phyloP scores from a whole-genome alignment of 1,140 invertebrate genomes.

The Odontomachus brunneus region DNA sequence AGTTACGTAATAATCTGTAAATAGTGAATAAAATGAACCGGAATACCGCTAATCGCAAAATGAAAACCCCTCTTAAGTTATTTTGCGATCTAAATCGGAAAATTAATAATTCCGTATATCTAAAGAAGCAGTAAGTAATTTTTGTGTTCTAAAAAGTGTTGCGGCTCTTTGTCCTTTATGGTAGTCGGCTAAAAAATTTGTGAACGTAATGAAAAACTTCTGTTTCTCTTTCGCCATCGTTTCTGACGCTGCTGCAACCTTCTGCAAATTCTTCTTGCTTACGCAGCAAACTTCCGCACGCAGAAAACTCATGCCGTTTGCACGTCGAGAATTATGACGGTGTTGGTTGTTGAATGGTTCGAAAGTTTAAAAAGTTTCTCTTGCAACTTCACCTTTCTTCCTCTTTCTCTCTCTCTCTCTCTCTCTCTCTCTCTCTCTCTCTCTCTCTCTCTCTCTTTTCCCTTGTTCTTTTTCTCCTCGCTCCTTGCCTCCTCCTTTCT shows the following conservation, averaged over 20 bases:
- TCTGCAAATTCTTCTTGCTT: not conserved
- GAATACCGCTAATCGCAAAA: no score
- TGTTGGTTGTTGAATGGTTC: slow-evolving; percentile 7
- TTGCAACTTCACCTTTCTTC: not conserved
- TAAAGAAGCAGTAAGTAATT: not conserved
- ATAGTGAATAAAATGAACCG: no score
- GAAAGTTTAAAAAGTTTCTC: slow-evolving; percentile 35
- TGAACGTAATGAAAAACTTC: slow-evolving; percentile 23
- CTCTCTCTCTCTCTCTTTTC: not conserved
- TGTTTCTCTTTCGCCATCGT: not conserved
- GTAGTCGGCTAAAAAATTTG: slow-evolving; percentile 34
- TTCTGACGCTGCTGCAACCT: no score
- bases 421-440: not conserved
- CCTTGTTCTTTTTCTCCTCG: not conserved
- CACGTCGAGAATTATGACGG: slow-evolving; percentile 21
- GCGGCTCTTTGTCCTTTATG: not conserved
- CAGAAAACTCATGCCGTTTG: slow-evolving; percentile 7
- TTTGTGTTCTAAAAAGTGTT: no score
- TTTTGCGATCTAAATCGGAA: not conserved
- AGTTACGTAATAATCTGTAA: no score
- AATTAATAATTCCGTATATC: slow-evolving; percentile 24
- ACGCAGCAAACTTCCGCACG: slow-evolving; percentile 2
- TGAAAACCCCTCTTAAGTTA: slow-evolving; percentile 17
- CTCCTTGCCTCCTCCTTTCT: no score
- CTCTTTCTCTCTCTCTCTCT: not conserved